phyloP scores from a whole-genome alignment of 2,797 vertebrate species.

The Morelia viridis region DNA sequence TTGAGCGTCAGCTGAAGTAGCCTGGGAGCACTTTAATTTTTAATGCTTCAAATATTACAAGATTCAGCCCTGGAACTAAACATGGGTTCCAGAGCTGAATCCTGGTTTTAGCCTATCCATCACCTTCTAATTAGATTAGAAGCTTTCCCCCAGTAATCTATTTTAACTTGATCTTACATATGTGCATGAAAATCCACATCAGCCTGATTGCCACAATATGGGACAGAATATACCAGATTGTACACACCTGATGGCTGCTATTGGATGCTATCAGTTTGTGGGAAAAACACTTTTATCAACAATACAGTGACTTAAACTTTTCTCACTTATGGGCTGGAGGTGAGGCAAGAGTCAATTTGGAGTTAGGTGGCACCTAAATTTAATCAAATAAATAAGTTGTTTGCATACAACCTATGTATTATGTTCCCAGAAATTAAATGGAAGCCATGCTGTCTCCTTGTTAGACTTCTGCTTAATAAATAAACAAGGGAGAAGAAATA shows the following conservation, averaged over 20 bases:
- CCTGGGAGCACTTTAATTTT: not conserved
- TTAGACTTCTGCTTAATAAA: not conserved
- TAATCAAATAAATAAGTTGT: not conserved
- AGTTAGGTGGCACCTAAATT: not conserved
- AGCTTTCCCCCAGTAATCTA: not conserved
- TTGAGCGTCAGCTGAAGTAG: not conserved
- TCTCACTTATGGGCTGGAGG: not conserved
- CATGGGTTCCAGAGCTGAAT: not conserved
- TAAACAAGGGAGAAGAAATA: not conserved
- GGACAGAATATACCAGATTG: not conserved
- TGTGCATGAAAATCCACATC: not conserved
- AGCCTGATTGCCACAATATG: not conserved
- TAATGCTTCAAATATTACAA: not conserved
- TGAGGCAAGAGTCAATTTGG: not conserved
- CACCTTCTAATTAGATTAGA: not conserved
- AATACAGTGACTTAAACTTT: not conserved
- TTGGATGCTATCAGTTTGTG: not conserved
- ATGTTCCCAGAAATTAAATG: not conserved
- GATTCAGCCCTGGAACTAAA: not conserved
- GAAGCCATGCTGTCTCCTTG: not conserved
- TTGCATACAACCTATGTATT: not conserved
- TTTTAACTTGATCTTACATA: not conserved
- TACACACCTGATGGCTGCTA: not conserved
- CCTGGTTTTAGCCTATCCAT: not conserved
- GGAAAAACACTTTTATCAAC: not conserved